These are phyloP conservation scores for Amia ocellicauda DNA, from an alignment of 2,113 vertebrate species.

Conservation along the genomic window DNA sequence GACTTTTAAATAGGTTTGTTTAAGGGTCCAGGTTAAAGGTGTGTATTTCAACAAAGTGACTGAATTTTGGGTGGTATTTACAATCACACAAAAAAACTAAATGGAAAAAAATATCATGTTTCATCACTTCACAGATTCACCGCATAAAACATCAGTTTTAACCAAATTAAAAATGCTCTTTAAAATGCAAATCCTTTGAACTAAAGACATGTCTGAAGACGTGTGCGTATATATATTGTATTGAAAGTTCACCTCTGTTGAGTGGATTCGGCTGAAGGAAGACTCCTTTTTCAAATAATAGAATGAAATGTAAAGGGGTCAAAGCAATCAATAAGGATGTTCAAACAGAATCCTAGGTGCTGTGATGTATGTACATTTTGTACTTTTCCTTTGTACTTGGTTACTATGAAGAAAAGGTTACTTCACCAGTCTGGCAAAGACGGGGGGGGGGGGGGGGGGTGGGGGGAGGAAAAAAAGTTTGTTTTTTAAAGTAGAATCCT, in stretches of 20 bases:
- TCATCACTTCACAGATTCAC: constrained; percentile 58
- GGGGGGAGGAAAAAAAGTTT: constrained; percentile 26
- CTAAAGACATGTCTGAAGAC: constrained; percentile 81
- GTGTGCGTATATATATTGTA: constrained; percentile 69
- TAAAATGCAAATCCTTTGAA: constrained; percentile 92
- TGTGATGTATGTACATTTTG: constrained; percentile 80
- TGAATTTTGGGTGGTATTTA: no score
- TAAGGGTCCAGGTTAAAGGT: no score
- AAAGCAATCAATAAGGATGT: constrained; percentile 86
- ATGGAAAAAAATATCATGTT: constrained; percentile 58
- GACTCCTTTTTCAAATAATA: constrained; percentile 88
- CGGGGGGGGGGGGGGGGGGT: no score
- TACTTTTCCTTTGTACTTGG: constrained; percentile 81
- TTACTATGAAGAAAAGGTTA: constrained; percentile 71
- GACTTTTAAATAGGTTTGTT: no score
- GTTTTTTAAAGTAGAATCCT: constrained; percentile 30
- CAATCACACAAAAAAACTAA: constrained; percentile 32
- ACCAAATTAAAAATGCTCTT: constrained; percentile 94
- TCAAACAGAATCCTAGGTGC: constrained; percentile 91
- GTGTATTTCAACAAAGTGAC: no score
- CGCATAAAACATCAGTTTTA: constrained; percentile 54
- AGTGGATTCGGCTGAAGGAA: constrained; percentile 74
- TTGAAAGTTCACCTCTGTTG: constrained; percentile 79
- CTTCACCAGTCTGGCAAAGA: constrained; percentile 19
- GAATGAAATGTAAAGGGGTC: constrained; percentile 80